phyloP scores from a whole-genome alignment of 2,113 vertebrate genomes.

The Herpetotheres cachinnans region DNA sequence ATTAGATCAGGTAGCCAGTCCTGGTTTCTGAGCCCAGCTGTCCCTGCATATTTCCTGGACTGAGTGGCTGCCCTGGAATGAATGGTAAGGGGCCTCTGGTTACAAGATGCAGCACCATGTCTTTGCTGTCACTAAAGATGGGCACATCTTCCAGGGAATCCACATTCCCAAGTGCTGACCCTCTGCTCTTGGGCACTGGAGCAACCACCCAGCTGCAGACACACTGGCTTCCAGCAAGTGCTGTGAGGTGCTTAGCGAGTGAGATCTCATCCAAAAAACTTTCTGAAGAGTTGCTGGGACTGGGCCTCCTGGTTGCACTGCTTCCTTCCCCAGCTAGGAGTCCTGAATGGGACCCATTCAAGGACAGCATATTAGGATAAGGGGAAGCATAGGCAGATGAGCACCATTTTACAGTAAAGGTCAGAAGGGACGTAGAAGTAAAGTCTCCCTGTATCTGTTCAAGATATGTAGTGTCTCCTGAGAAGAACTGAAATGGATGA shows the following conservation, averaged over 20 bases:
- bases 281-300: background rate
- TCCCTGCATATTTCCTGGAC: rapidly evolving
- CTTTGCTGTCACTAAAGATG: background rate
- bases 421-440: background rate
- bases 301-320: background rate
- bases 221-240: background rate
- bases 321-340: background rate
- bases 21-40: background rate
- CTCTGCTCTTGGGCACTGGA: background rate
- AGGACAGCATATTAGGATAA: background rate
- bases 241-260: rapidly evolving
- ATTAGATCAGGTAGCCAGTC: rapidly evolving
- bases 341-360: background rate
- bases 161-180: background rate
- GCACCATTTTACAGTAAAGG: background rate
- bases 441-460: background rate
- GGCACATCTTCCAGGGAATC: background rate
- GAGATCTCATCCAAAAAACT: background rate
- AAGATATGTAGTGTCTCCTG: background rate
- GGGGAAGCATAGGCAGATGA: background rate
- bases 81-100: background rate
- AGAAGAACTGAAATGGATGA: background rate
- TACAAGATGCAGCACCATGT: background rate
- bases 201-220: background rate
- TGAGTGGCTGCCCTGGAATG: background rate